Evolutionary conservation across 92 coral and sea anemone genomes (phyloP), one percentile per base, ranked within the genome.

Genomic region (Micromussa lordhowensis): DNA sequence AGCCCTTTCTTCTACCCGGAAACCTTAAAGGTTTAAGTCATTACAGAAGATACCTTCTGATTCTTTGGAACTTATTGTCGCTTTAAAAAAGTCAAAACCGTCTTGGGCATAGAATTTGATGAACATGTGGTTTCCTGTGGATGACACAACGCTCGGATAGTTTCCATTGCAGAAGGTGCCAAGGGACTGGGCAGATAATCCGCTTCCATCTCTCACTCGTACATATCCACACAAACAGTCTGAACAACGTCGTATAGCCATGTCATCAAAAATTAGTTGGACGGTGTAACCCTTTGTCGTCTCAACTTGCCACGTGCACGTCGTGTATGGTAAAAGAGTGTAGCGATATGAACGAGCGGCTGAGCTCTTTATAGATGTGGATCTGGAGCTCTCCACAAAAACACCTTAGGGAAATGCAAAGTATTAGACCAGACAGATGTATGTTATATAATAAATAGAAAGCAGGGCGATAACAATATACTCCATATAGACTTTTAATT

Each of bases 241-340:
- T 4, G 69, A 53, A 4, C 82, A 79, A n/a, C 66, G 55, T 1
- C 48, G 57, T 79, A 79, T 79, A 24, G 69, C 14, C 70, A 79
- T 31, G 1, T 79, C 35, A 3, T 32, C 48, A 22, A 79, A 29
- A 9, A 18, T 57, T 48, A 79, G 82, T 29, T 54, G 68, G 18
- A 79, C 69, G 29, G 22, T 79, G 82, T 79, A 79, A 79, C 82
- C 82, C n/a, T 79, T n/a, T 51, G 68, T 19, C 22, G 82, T 79
- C 49, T 22, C 9, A 29, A 79, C 55, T 30, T 79, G 26, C 82
- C 82, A 79, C 19, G 69, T 54, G 40, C 82, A 79, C 12, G 69
- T 79, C 49, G 34, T 57, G 26, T 19, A 44, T 6, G 82, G 66
- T 55, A 68, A 24, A 51, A 32, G 2, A 8, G 54, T 71, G 76